A percentile compares a stretch with the other conserved stretches of the same genome.
Evolutionary conservation across 2,888 invertebrate species (phyloP).

Genomic region (Teleogryllus oceanicus): DNA sequence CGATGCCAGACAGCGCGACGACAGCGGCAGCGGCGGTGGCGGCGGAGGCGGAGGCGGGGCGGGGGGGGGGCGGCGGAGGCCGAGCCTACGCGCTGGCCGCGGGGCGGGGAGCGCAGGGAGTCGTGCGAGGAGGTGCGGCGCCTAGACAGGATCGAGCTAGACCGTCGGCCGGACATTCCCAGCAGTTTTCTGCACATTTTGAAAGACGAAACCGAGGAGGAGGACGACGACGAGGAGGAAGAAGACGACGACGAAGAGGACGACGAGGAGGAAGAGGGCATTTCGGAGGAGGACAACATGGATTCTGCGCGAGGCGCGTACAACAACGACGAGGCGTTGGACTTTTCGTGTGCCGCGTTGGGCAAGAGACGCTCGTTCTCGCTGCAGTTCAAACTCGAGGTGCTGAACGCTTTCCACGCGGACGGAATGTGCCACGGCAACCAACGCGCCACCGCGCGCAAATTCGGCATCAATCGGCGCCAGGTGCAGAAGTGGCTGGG

Average conservation of each 20-base stretch:
- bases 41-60: slow-evolving; percentile 3
- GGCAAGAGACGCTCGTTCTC: slow-evolving; percentile 50
- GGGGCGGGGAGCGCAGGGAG: slow-evolving; percentile 21
- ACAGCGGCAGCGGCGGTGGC: slow-evolving; percentile 33
- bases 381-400: slow-evolving; percentile 50
- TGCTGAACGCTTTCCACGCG: slow-evolving; percentile 50
- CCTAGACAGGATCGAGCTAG: not conserved
- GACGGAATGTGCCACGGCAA: slow-evolving; percentile 50
- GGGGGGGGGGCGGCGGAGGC: slow-evolving; percentile 3
- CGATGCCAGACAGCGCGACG: slow-evolving; percentile 50
- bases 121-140: not conserved
- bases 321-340: slow-evolving; percentile 40
- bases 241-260: slow-evolving; percentile 37
- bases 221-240: slow-evolving; percentile 23
- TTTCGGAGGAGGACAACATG: slow-evolving; percentile 38
- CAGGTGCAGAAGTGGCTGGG: slow-evolving; percentile 54
- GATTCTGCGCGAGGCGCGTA: slow-evolving; percentile 34
- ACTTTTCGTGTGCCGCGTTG: slow-evolving; percentile 42
- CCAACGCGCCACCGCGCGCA: slow-evolving; percentile 52
- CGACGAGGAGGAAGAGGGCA: slow-evolving; percentile 37
- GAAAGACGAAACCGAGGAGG: slow-evolving; percentile 27
- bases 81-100: slow-evolving; percentile 22
- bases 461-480: slow-evolving; percentile 52
- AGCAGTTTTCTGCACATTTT: slow-evolving; percentile 31
- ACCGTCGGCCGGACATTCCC: slow-evolving; percentile 26